Conservation (phyloP, 2,113 vertebrate species). For the Centrocercus urophasianus region DNA sequence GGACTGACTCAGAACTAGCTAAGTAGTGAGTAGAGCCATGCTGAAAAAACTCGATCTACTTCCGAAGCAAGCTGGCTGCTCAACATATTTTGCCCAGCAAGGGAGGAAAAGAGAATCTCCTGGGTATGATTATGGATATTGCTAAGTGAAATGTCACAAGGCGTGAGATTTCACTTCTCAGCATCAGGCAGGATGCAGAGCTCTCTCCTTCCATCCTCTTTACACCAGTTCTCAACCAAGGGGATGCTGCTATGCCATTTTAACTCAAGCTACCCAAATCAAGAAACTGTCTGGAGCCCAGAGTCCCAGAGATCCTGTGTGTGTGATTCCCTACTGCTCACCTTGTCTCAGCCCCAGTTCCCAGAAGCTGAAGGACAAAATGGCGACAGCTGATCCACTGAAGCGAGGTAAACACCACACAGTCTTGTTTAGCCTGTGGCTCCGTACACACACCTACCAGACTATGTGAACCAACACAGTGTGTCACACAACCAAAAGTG, state of each 20-base stretch:
- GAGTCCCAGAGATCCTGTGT: accelerated
- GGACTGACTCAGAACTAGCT: background rate
- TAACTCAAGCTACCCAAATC: background rate
- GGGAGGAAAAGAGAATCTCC: too few relatives aligned
- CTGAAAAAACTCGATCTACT: background rate
- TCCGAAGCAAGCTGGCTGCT: background rate
- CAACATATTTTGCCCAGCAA: background rate
- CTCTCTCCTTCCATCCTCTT: background rate
- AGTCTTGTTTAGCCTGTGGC: conserved; percentile 65
- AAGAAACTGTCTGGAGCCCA: background rate
- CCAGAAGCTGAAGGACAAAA: background rate
- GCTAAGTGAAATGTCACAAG: background rate
- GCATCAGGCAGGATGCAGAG: background rate
- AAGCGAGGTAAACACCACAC: background rate
- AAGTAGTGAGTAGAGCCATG: background rate
- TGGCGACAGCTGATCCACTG: background rate
- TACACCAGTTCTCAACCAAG: background rate
- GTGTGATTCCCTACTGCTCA: accelerated
- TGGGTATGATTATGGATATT: background rate
- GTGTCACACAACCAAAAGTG: background rate
- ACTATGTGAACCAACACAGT: conserved; percentile 15
- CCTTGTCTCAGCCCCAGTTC: accelerated
- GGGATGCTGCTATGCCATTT: background rate
- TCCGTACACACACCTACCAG: conserved; percentile 61
- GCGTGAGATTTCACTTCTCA: background rate